A percentile compares a stretch with the other conserved stretches of the same genome.
phyloP scores from a whole-genome alignment of 2,797 vertebrate species.

The Hyperoplus lanceolatus region DNA sequence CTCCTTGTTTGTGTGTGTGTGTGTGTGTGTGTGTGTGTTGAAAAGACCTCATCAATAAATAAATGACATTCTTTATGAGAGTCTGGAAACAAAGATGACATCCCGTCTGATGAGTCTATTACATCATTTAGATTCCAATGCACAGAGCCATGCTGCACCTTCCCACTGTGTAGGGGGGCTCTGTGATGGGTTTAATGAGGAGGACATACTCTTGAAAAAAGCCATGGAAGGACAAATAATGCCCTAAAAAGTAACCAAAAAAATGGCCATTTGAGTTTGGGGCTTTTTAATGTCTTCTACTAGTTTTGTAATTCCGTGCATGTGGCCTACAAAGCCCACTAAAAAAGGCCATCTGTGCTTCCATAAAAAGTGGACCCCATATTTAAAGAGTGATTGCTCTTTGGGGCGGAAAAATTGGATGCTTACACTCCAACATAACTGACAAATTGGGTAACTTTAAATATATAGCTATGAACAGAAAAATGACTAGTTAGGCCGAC shows the following conservation, averaged over 20 bases:
- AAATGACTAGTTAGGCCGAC: neutral
- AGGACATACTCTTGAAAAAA: slow-evolving; percentile 49
- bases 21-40: slow-evolving; percentile 4
- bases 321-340: slow-evolving; percentile 65
- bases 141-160: slow-evolving; percentile 34
- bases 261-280: slow-evolving; percentile 45
- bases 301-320: slow-evolving; percentile 63
- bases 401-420: slow-evolving; percentile 33
- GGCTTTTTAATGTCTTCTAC: slow-evolving; percentile 60
- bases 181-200: slow-evolving; percentile 13
- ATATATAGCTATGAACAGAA: slow-evolving; percentile 49
- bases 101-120: slow-evolving; percentile 57
- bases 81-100: slow-evolving; percentile 56
- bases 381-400: slow-evolving; percentile 65
- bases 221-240: slow-evolving; percentile 26
- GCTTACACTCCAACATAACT: slow-evolving; percentile 55
- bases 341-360: slow-evolving; percentile 80
- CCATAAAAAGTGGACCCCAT: slow-evolving; percentile 67
- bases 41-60: slow-evolving; percentile 72
- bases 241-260: slow-evolving; percentile 25
- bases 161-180: too few relatives aligned
- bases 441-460: slow-evolving; percentile 38
- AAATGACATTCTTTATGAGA: slow-evolving; percentile 57
- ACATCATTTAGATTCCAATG: slow-evolving; percentile 67
- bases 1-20: slow-evolving; percentile 27